A percentile compares a stretch with the other conserved stretches of the same genome.
These are phyloP conservation scores for Fabriciana adippe DNA, from an alignment of 2,888 invertebrate species.

Conservation along the genomic window DNA sequence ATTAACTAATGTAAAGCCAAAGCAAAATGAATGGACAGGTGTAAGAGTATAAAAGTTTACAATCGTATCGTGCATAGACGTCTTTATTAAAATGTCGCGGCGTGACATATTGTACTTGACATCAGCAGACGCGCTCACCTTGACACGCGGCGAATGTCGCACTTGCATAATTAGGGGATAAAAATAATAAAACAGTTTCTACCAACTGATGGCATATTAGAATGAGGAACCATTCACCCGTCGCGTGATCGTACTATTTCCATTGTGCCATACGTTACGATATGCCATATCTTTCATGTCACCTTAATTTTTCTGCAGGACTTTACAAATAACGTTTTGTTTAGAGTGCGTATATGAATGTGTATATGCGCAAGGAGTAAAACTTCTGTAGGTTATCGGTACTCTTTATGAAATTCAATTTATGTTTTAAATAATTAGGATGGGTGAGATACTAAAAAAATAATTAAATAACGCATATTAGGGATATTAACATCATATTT, in stretches of 20 bases:
- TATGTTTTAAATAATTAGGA: too few species aligned
- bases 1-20: background rate
- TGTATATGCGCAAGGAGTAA: too few species aligned
- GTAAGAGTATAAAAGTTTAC: background rate
- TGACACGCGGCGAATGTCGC: conserved; percentile 67
- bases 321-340: too few species aligned
- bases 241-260: conserved; percentile 49
- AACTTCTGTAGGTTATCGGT: too few species aligned
- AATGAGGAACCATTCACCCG: conserved; percentile 47
- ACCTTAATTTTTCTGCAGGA: too few species aligned
- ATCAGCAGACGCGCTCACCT: conserved; percentile 57
- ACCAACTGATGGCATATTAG: conserved; percentile 51
- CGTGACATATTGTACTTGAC: conserved; percentile 40
- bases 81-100: conserved; percentile 24
- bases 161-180: conserved; percentile 55
- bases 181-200: conserved; percentile 50
- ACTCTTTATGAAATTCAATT: too few species aligned
- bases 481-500: too few species aligned
- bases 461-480: too few species aligned
- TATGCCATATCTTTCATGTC: background rate
- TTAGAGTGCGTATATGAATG: too few species aligned
- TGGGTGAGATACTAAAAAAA: too few species aligned
- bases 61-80: background rate
- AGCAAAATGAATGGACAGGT: too few species aligned
- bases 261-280: conserved; percentile 37